Base-by-base conservation (phyloP, 2,888 invertebrate species). In the Stenotaenia linearis region DNA sequence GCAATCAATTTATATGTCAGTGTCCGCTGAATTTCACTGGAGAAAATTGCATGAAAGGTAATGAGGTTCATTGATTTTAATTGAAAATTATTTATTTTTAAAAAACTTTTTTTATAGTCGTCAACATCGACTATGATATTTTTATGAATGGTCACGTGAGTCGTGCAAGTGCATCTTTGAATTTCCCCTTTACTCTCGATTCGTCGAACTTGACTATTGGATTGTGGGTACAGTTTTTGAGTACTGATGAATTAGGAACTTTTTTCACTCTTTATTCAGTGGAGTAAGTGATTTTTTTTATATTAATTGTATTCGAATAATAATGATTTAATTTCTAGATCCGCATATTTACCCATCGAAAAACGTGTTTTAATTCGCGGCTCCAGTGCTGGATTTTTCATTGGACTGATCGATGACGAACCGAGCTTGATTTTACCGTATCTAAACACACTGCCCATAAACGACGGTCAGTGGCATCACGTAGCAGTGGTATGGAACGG, bases 11-110 rank as follows among this genome's bases (percentile, higher is more conserved):
- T 88, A 96, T 95, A 85, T 98, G 98, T 84, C 95, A 96, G 86
- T 98, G 98, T 89, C 97, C 97, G 9, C 96, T 97, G 86, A 97
- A 97, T 85, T 90, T 96, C 84, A 98, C 97, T 25, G 98, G 98
- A 78, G 96, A 96, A 85, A 95, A 96, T 85, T 98, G 98, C 85
- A 90, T 96, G 85, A 98, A 98, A 90, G 92, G 95, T 96, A 90
- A 89, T 90, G n/a, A n/a, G n/a, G n/a, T n/a, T n/a, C n/a, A n/a
- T n/a, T n/a, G n/a, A n/a, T n/a, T n/a, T n/a, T n/a, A n/a, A n/a
- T n/a, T n/a, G n/a, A n/a, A n/a, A n/a, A n/a, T n/a, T n/a, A n/a
- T n/a, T n/a, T n/a, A n/a, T n/a, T n/a, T n/a, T n/a, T n/a, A n/a
- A n/a, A n/a, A n/a, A n/a, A n/a, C 7, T 75, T 28, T 75, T 82